Percentiles rank a stretch among this genome's conserved stretches.
These are phyloP conservation scores for Gavialis gangeticus DNA, from an alignment of 2,113 vertebrate species.

Conservation along the genomic window DNA sequence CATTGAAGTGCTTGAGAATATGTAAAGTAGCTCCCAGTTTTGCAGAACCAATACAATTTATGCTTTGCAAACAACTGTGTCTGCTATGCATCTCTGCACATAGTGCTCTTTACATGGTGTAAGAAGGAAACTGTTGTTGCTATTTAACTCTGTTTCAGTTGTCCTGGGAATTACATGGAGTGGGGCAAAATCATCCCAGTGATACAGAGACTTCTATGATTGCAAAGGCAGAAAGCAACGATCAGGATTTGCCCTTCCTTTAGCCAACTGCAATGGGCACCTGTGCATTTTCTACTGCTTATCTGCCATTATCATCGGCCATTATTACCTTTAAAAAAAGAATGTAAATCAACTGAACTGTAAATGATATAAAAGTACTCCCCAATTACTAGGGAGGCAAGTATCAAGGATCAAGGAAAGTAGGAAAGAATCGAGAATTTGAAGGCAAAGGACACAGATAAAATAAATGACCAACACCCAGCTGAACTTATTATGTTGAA, in stretches of 20 bases:
- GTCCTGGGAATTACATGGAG: too few species aligned
- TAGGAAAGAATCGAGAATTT: slow-evolving; percentile 31
- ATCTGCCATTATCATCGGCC: not conserved
- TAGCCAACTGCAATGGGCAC: not conserved
- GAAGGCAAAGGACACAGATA: slow-evolving; percentile 32
- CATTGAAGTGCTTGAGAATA: too few species aligned
- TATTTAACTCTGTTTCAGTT: too few species aligned
- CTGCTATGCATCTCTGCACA: too few species aligned
- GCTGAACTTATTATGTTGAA: slow-evolving; percentile 34
- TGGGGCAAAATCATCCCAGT: not conserved
- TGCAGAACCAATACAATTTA: too few species aligned
- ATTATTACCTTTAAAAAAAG: not conserved
- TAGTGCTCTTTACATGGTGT: too few species aligned
- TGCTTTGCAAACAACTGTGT: too few species aligned
- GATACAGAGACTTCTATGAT: not conserved
- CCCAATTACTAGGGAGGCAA: slow-evolving; percentile 2
- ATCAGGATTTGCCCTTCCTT: not conserved
- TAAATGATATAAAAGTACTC: slow-evolving; percentile 36
- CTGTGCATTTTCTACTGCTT: not conserved
- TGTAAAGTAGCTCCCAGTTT: too few species aligned
- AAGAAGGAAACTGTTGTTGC: too few species aligned
- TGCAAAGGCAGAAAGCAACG: not conserved
- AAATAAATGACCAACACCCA: slow-evolving; percentile 1
- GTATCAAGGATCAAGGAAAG: slow-evolving; percentile 8
- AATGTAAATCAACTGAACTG: not conserved